A percentile compares a stretch with the other conserved stretches of the same genome.
Evolutionary conservation across 2,113 vertebrate genomes (phyloP).

Genomic region (Odocoileus hemionus): DNA sequence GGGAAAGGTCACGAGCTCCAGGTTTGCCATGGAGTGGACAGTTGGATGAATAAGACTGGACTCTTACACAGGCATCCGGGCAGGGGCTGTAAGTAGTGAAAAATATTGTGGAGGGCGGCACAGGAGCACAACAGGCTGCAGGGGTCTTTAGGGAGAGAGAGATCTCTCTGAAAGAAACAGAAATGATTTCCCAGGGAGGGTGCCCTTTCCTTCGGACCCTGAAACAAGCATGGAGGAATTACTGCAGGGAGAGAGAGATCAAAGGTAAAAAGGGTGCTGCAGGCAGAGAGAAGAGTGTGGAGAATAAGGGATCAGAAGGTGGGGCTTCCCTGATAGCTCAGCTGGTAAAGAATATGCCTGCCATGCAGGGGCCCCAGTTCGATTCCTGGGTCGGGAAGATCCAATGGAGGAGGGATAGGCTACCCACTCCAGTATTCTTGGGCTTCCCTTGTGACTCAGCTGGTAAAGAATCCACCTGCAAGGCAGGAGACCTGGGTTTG

Average conservation of each 20-base stretch:
- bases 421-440: neutral
- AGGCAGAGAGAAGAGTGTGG: neutral
- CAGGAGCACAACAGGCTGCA: neutral
- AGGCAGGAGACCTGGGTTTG: neutral
- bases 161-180: neutral
- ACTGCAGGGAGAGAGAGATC: neutral
- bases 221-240: neutral
- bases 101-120: too few relatives aligned
- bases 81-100: neutral
- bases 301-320: neutral
- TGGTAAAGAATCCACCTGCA: neutral
- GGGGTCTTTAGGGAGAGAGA: neutral
- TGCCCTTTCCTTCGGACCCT: neutral
- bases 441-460: neutral
- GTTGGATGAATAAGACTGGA: neutral
- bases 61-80: neutral
- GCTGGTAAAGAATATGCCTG: neutral
- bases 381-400: neutral
- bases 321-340: neutral
- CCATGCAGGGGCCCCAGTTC: neutral
- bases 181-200: neutral
- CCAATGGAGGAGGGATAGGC: neutral
- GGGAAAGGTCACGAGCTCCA: neutral
- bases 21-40: neutral
- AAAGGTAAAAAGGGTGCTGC: neutral